These are phyloP conservation scores for Dolichopus griseipennis DNA, from an alignment of 2,888 invertebrate genomes.

Conservation along the genomic window DNA sequence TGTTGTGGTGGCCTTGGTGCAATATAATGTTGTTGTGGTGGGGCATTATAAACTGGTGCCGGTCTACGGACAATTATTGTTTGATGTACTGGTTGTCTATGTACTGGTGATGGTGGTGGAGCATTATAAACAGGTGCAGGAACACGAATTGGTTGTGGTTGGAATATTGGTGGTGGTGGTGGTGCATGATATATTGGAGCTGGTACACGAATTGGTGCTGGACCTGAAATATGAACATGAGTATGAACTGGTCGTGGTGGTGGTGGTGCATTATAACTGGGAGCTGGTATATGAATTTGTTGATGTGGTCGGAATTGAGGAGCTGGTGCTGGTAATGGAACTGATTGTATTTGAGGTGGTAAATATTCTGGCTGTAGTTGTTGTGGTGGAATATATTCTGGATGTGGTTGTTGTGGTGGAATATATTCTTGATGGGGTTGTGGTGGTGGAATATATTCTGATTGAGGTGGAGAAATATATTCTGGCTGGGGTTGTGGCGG, in stretches of 20 bases:
- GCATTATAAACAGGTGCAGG: too few relatives aligned
- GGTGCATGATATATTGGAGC: too few relatives aligned
- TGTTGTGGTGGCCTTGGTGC: not conserved
- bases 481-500: not conserved
- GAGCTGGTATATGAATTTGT: not conserved
- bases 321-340: not conserved
- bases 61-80: too few relatives aligned
- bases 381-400: not conserved
- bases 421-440: not conserved
- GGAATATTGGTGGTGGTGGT: too few relatives aligned
- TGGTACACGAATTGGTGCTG: not conserved
- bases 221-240: not conserved
- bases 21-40: not conserved
- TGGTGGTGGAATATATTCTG: not conserved
- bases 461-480: not conserved
- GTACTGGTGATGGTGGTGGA: too few relatives aligned
- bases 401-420: not conserved
- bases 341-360: not conserved
- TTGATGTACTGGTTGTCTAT: too few relatives aligned
- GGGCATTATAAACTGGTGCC: not conserved
- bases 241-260: not conserved
- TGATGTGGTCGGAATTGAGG: not conserved
- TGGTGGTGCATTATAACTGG: not conserved
- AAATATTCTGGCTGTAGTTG: too few relatives aligned
- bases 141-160: too few relatives aligned